Evolutionary conservation across 1,140 invertebrate species (phyloP), one percentile per base, ranked within the genome.

Genomic region (Cotesia vestalis): DNA sequence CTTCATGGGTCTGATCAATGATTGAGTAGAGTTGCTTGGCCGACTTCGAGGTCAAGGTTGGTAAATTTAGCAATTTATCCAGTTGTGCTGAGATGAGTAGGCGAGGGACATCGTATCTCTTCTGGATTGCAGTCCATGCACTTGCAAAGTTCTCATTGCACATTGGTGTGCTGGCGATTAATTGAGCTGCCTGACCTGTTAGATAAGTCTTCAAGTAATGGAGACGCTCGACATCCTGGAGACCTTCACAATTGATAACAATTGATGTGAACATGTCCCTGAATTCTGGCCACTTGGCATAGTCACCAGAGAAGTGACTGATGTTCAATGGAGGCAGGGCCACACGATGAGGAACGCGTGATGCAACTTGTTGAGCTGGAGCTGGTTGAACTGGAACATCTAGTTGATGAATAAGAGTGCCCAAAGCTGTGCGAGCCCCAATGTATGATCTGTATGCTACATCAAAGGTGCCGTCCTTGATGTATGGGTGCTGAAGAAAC

Each of bases 291-390:
- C 66, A 68, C 27, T 57, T 46, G 14, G 61, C 66, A 59, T 68
- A 72, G 62, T 60, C 59, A 73, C 71, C 46, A 14, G 66, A 73
- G 71, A 77, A 75, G 4, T 4, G 12, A 2, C 2, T n/a, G 17
- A 55, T 55, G 17, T 55, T 55, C 4, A 55, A 0, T 40, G 38
- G 38, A 40, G 38, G 1, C 3, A 40, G 4, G 9, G 3, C 9
- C 3, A 40, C 38, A 6, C 38, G 6, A 9, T 9, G 6, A 9
- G 1, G 38, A 8, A 8, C 6, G 9, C 6, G 6, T 9, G 38
- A 5, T 6, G 2, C 9, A 6, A 20, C 20, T 20, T 20, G 20
- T 20, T 20, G 20, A 20, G 2, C 20, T 20, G 20, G 20, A 20
- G 4, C 9, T 0, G 20, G 20, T 20, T 20, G 20, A 20, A 2